A percentile compares a stretch with the other conserved stretches of the same genome.
Conservation (phyloP, 2,888 invertebrate species). For the Ecliptopera silaceata region DNA sequence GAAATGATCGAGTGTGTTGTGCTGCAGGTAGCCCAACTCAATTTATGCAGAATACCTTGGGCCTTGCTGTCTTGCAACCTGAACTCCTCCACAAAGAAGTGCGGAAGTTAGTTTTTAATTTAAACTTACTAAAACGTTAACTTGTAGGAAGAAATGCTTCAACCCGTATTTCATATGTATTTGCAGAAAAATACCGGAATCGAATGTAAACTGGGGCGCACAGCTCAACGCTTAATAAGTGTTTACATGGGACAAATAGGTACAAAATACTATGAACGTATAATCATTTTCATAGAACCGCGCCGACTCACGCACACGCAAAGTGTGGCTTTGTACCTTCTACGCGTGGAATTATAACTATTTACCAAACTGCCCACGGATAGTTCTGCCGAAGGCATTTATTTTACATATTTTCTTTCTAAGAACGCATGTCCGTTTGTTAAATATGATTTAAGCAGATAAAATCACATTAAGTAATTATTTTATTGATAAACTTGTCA, state of each 20-base stretch:
- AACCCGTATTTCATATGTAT: not conserved
- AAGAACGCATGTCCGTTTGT: not conserved
- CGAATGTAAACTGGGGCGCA: not conserved
- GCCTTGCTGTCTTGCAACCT: too few relatives aligned
- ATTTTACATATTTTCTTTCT: not conserved
- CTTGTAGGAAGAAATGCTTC: too few relatives aligned
- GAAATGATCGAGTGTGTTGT: too few relatives aligned
- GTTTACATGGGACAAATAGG: conserved; percentile 6
- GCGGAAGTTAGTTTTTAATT: too few relatives aligned
- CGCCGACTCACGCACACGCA: conserved; percentile 3
- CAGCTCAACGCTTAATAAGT: not conserved
- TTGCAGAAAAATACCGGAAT: not conserved
- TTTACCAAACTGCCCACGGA: not conserved
- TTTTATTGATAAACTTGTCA: too few relatives aligned
- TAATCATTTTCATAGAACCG: conserved; percentile 1
- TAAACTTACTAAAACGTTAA: too few relatives aligned
- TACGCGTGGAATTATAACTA: not conserved
- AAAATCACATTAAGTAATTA: too few relatives aligned
- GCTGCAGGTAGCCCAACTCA: too few relatives aligned
- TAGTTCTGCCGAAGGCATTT: not conserved
- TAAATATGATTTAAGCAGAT: too few relatives aligned
- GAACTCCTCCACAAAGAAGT: too few relatives aligned
- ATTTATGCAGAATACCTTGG: too few relatives aligned
- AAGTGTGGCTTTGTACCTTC: not conserved
- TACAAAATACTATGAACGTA: not conserved